Conservation (phyloP, 2,888 invertebrate genomes). For the Clivina fossor region DNA sequence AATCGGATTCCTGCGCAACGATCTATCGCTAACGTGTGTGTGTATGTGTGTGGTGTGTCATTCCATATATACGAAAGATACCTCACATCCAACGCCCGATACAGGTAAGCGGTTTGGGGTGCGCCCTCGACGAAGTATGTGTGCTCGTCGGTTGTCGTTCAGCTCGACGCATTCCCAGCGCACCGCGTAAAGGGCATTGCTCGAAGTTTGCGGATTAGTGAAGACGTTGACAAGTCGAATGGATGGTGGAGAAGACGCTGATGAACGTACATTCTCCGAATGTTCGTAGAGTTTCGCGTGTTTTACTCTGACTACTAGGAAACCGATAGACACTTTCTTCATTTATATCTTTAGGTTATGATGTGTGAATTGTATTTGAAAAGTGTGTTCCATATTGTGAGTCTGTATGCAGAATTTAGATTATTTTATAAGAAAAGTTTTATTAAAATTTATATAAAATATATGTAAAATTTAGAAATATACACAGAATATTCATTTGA, state of each 20-base stretch:
- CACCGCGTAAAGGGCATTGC: background rate
- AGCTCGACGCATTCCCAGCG: background rate
- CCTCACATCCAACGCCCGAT: background rate
- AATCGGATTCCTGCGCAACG: no score
- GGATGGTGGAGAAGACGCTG: conserved; percentile 1
- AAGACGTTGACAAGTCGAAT: conserved; percentile 31
- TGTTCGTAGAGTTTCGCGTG: conserved; percentile 6
- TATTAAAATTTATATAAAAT: no score
- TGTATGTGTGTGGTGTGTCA: background rate
- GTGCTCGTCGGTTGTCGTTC: background rate
- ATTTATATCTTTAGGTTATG: no score
- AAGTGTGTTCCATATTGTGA: no score
- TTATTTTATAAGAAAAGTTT: no score
- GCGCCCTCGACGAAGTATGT: background rate
- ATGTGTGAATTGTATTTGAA: no score
- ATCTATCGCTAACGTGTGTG: no score
- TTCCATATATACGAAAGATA: background rate
- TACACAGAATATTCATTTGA: no score
- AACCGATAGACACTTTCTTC: no score
- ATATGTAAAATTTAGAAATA: no score
- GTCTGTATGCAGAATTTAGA: no score
- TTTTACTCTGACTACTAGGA: no score
- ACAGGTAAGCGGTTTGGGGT: conserved; percentile 15
- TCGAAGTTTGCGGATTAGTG: conserved; percentile 28
- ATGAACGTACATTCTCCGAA: conserved; percentile 18